These are phyloP conservation scores for Syrista parreyssii DNA, from an alignment of 2,888 invertebrate genomes.

Conservation along the genomic window DNA sequence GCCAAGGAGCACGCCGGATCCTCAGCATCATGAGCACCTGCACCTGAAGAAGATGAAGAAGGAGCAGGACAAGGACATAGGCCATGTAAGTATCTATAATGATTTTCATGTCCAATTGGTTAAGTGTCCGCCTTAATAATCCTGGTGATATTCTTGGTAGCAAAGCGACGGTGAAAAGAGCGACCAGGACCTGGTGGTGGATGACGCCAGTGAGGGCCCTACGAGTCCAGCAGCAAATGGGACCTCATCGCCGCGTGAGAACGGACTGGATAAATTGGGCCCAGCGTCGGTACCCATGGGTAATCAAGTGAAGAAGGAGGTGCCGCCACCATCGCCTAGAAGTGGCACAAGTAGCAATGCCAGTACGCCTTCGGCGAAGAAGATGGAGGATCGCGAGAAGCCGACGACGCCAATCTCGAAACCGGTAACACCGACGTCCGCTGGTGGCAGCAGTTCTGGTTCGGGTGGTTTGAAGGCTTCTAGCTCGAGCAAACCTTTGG, in stretches of 20 bases:
- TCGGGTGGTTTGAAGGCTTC: constrained; percentile 68
- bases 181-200: constrained; percentile 94
- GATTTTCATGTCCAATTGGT: neutral
- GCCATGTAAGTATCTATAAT: constrained; percentile 74
- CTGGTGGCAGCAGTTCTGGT: constrained; percentile 69
- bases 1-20: constrained; percentile 81
- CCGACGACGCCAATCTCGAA: constrained; percentile 92
- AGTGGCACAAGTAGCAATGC: constrained; percentile 92
- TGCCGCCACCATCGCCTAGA: constrained; percentile 61
- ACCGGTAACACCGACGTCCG: constrained; percentile 86
- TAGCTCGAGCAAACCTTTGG: constrained; percentile 68
- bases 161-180: constrained; percentile 87
- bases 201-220: constrained; percentile 93
- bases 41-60: constrained; percentile 78
- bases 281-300: constrained; percentile 56
- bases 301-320: constrained; percentile 74
- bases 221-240: constrained; percentile 84
- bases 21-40: constrained; percentile 74
- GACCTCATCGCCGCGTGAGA: constrained; percentile 89
- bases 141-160: constrained; percentile 61
- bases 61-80: constrained; percentile 82
- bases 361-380: constrained; percentile 89
- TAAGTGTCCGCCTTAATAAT: neutral
- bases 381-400: constrained; percentile 83
- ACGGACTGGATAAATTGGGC: constrained; percentile 83